Conservation (phyloP, 1,140 invertebrate genomes). For the Vanessa tameamea region DNA sequence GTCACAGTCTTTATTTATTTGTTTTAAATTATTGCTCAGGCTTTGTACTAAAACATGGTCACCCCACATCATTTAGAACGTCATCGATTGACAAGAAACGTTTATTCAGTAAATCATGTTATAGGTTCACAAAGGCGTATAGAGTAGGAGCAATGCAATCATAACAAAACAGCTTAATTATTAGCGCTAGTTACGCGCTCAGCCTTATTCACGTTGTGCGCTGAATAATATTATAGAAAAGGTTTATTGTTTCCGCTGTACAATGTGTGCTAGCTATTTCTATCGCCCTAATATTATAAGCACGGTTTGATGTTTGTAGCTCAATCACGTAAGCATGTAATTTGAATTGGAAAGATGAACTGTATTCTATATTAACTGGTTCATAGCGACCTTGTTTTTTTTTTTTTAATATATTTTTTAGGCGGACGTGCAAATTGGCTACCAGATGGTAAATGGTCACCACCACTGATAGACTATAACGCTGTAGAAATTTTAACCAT, state of each 20-base stretch:
- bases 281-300: constrained; percentile 7
- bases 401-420: no score
- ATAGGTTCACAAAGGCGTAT: background rate
- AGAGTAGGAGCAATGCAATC: background rate
- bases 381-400: no score
- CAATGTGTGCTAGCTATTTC: constrained; percentile 6
- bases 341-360: background rate
- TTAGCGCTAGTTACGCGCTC: background rate
- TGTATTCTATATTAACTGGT: background rate
- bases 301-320: background rate
- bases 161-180: constrained; percentile 5
- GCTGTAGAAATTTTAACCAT: no score
- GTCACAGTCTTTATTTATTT: no score
- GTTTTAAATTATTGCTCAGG: no score
- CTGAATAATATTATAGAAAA: constrained; percentile 17
- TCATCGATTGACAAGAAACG: background rate
- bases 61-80: no score
- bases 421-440: no score
- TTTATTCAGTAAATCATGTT: constrained; percentile 2
- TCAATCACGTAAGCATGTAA: background rate
- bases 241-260: constrained; percentile 10
- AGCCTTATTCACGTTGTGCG: constrained; percentile 4
- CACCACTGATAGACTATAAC: no score
- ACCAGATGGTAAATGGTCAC: no score
- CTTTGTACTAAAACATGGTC: no score